Evolutionary conservation across 2,797 vertebrate species (phyloP).

Genomic region (Schizothorax lantsangensis): DNA sequence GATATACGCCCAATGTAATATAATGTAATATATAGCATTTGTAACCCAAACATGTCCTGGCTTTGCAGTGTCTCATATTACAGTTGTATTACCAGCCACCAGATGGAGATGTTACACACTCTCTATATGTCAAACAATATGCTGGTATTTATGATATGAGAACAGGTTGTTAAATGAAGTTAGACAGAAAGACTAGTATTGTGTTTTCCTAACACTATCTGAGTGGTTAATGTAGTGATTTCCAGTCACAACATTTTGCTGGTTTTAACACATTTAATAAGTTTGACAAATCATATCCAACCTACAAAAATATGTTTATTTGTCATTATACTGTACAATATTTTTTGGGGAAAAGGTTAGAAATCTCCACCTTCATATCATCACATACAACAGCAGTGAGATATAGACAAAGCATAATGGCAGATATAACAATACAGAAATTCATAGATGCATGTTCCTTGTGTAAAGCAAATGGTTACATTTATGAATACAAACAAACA

Average conservation of each 20-base stretch:
- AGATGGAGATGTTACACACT: background rate
- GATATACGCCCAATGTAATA: background rate
- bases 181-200: background rate
- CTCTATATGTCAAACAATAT: background rate
- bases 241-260: background rate
- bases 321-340: constrained; percentile 8
- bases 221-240: background rate
- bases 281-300: background rate
- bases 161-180: background rate
- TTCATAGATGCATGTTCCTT: background rate
- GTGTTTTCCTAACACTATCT: background rate
- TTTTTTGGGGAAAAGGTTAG: background rate
- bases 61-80: background rate
- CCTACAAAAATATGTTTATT: constrained; percentile 47
- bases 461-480: background rate
- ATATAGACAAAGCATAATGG: background rate
- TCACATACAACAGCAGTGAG: background rate
- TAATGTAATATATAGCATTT: background rate
- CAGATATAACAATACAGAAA: background rate
- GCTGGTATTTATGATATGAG: background rate
- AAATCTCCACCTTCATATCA: background rate
- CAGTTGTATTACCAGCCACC: background rate
- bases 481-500: background rate
- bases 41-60: background rate
- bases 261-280: background rate